Base-by-base conservation (phyloP, 1,140 invertebrate species). In the Nautilus pompilius region DNA sequence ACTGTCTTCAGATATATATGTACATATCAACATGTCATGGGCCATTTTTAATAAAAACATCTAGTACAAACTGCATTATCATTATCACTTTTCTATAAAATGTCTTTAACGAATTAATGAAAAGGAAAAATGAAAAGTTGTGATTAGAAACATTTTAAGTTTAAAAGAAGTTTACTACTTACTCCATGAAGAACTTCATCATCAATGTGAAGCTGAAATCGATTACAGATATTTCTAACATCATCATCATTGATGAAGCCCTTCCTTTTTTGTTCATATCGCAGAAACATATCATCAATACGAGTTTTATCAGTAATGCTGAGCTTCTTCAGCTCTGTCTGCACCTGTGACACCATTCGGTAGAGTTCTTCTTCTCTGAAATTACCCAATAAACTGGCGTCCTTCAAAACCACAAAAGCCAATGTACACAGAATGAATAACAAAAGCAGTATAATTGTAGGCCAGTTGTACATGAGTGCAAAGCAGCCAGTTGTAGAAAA, bases 271-370 rank as follows among this genome's bases (percentile, higher is more conserved):
- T 65, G 71, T 68, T 83, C 71, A 58, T 81, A 80, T 17, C 77
- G 63, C 6, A 82, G 70, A 71, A 83, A 83, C 80, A 83, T 80
- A 60, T 76, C 77, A 70, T 82, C 79, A 4, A 83, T 74, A 5
- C 80, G 68, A 8, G 71, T 71, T 56, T 78, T 79, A 62, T 79
- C 80, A 22, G 81, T 83, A 57, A 83, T 81, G 30, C 75, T 76
- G 32, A 82, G 76, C 66, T 78, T 79, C 71, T 82, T 83, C 59
- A 83, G 65, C 60, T 82, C 80, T 53, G 74, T 74, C 48, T 71
- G 69, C 0, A 82, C 75, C 63, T 82, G 81, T 28, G 33, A 53
- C n/a, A 80, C 77, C 45, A 81, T 59, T 22, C 57, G 62, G 6
- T 73, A 66, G 22, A 81, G 64, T 58, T 81, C 78, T 46, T 77